Percentiles rank a stretch among this genome's conserved stretches.
Evolutionary conservation across 2,797 vertebrate species (phyloP).

Genomic region (Catamblyrhynchus diadema): DNA sequence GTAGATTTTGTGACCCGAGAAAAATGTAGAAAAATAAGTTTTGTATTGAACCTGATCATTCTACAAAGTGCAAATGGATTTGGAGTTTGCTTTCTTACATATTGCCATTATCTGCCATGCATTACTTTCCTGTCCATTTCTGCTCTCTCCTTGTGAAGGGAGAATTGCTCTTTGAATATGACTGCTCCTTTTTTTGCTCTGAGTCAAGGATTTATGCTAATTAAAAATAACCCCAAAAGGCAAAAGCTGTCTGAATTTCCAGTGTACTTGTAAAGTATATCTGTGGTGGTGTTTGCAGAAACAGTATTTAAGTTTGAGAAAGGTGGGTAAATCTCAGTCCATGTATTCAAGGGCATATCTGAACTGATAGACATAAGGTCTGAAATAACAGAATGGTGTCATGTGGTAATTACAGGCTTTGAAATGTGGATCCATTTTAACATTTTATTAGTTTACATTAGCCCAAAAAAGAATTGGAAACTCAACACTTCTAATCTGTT

Average conservation of each 20-base stretch:
- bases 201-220: background rate
- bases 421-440: conserved; percentile 52
- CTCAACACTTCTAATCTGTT: conserved; percentile 58
- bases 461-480: conserved; percentile 59
- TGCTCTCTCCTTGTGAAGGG: background rate
- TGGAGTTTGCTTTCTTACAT: background rate
- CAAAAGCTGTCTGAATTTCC: background rate
- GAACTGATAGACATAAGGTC: background rate
- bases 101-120: background rate
- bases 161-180: background rate
- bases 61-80: background rate
- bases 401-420: conserved; percentile 63
- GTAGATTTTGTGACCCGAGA: background rate
- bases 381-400: conserved; percentile 66
- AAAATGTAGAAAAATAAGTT: background rate
- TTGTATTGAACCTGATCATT: background rate
- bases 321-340: background rate
- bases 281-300: conserved; percentile 1
- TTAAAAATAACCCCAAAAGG: background rate
- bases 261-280: background rate
- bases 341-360: background rate
- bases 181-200: background rate
- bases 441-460: conserved; percentile 61
- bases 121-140: background rate
- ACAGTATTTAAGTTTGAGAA: background rate